Evolutionary conservation across 2,888 invertebrate genomes (phyloP), one percentile per base, ranked within the genome.

Genomic region (Euplexia lucipara): DNA sequence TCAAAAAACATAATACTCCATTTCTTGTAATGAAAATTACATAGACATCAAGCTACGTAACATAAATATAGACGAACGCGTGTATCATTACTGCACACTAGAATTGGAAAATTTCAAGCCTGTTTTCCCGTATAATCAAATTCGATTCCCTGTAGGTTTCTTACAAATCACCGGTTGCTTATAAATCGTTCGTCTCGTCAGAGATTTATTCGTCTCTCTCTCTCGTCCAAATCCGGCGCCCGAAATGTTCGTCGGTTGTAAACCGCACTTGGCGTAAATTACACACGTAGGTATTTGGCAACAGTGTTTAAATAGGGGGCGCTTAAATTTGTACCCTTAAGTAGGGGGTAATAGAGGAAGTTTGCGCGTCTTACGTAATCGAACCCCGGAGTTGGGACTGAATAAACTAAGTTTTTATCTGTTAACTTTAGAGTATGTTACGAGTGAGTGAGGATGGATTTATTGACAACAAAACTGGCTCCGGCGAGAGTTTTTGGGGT

Each of bases 161-260:
- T 91, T 91, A 90, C 91, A 91, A 91, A 91, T 93, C 91, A 91
- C 90, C 89, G 88, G 89, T 88, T 89, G 90, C 89, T 90, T 92
- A 91, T 92, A 91, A 93, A 93, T 91, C 91, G 91, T 85, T 82
- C 86, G 86, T 87, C 86, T 86, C 80, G 86, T 86, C 85, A 85
- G 86, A 90, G 90, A 92, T 92, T 92, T 92, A 92, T 93, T 89
- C 85, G 87, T 85, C 81, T 85, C 79, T 73, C 56, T 44, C 70
- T 60, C 81, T 78, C 75, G 81, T 78, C 78, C 80, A 75, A 78
- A 81, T 77, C 82, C 75, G 68, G 70, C 73, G 59, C 64, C 74
- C 74, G 77, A 75, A 85, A 81, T 81, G 84, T 82, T 82, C 81
- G 80, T 68, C 79, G 85, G 83, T 86, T 87, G 88, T 86, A 89